These are phyloP conservation scores for Junonia oenone DNA, from an alignment of 2,888 invertebrate species.

Conservation along the genomic window DNA sequence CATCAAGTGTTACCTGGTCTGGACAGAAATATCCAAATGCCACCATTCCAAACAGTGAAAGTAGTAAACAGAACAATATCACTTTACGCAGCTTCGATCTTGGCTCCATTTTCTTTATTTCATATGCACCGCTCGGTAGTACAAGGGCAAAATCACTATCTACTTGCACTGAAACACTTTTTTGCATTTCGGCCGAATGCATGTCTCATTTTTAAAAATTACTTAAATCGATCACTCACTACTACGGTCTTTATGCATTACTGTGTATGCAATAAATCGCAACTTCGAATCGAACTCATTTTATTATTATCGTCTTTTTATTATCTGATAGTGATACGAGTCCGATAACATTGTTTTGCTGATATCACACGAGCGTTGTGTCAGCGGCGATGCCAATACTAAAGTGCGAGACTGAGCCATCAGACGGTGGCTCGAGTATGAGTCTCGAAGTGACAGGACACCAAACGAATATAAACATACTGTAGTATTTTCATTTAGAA, in stretches of 20 bases:
- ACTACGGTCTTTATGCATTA: constrained; percentile 30
- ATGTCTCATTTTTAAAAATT: constrained; percentile 77
- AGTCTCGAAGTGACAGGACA: constrained; percentile 32
- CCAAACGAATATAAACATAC: constrained; percentile 33
- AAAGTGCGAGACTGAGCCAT: constrained; percentile 37
- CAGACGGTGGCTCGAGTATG: constrained; percentile 26
- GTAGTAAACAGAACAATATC: constrained; percentile 88
- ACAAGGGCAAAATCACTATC: constrained; percentile 90
- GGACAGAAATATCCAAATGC: constrained; percentile 95
- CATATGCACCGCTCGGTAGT: constrained; percentile 87
- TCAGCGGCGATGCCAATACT: constrained; percentile 48
- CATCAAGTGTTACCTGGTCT: constrained; percentile 83
- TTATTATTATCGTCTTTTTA: constrained; percentile 43
- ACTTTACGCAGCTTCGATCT: constrained; percentile 89
- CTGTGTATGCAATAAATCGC: constrained; percentile 15
- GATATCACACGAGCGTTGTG: constrained; percentile 44
- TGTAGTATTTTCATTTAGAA: constrained; percentile 12
- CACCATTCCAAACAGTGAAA: constrained; percentile 91
- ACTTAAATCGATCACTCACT: constrained; percentile 47
- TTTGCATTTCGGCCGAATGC: constrained; percentile 82
- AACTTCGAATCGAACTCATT: constrained; percentile 36
- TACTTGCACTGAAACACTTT: constrained; percentile 90
- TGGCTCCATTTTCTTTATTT: constrained; percentile 92
- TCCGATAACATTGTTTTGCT: constrained; percentile 53
- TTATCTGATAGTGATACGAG: constrained; percentile 43